Percentiles rank a stretch among this genome's conserved stretches.
Conservation (phyloP, 2,888 invertebrate species). For the Apeira syringaria region DNA sequence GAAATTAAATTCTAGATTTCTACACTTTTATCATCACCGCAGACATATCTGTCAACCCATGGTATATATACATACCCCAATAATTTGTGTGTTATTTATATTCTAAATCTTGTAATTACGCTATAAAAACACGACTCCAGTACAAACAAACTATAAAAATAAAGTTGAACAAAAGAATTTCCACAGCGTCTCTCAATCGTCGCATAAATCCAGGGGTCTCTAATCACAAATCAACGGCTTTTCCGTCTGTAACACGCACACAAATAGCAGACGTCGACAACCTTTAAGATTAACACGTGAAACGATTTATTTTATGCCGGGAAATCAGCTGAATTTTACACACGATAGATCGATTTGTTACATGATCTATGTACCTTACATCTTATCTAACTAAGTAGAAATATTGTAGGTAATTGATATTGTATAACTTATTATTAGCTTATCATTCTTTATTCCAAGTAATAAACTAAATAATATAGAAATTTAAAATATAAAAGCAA, state of each 20-base stretch:
- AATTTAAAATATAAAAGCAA: too few relatives aligned
- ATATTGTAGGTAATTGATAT: too few relatives aligned
- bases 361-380: neutral
- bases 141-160: slow-evolving; percentile 24
- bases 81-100: too few relatives aligned
- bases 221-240: slow-evolving; percentile 60
- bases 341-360: slow-evolving; percentile 9
- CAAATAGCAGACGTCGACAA: slow-evolving; percentile 41
- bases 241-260: slow-evolving; percentile 51
- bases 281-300: slow-evolving; percentile 32
- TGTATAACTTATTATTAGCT: too few relatives aligned
- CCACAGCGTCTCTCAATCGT: slow-evolving; percentile 39
- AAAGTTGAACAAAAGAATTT: slow-evolving; percentile 38
- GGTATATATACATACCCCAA: slow-evolving; percentile 5
- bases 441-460: too few relatives aligned
- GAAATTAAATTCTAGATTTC: too few relatives aligned
- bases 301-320: slow-evolving; percentile 18
- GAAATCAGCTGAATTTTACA: slow-evolving; percentile 15
- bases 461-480: too few relatives aligned
- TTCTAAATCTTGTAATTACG: slow-evolving; percentile 17
- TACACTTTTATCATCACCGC: too few relatives aligned
- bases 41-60: too few relatives aligned
- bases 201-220: slow-evolving; percentile 44
- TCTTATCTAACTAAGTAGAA: too few relatives aligned
- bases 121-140: slow-evolving; percentile 22